Percentiles rank a stretch among this genome's conserved stretches.
Evolutionary conservation across 2,797 vertebrate genomes (phyloP).

Genomic region (Macropodus opercularis): DNA sequence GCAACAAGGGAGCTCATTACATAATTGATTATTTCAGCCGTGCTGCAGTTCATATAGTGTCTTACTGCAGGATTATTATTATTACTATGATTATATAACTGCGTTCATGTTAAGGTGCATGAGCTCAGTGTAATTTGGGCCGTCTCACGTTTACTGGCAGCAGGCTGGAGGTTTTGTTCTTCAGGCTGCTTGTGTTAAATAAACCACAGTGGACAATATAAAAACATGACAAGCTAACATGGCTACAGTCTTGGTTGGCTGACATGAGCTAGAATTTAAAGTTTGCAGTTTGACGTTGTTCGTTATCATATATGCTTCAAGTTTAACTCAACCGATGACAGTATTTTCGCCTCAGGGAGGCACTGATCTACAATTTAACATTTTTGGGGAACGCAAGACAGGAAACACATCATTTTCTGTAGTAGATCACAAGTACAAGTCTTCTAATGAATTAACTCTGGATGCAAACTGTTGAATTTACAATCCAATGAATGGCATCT

Average conservation of each 20-base stretch:
- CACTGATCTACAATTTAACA: not conserved
- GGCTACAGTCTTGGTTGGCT: too few relatives aligned
- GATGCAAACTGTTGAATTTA: slow-evolving; percentile 35
- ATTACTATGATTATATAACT: too few relatives aligned
- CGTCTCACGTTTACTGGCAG: slow-evolving; percentile 14
- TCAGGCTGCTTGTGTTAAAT: slow-evolving; percentile 10
- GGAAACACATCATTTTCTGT: too few relatives aligned
- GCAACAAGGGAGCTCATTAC: slow-evolving; percentile 11
- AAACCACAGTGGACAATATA: not conserved
- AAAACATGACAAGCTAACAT: not conserved
- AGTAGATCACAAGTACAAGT: too few relatives aligned
- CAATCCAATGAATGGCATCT: slow-evolving; percentile 22
- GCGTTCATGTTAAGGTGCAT: slow-evolving; percentile 5
- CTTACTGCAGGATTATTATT: not conserved
- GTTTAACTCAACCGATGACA: slow-evolving; percentile 8
- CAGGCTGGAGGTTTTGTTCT: slow-evolving; percentile 38
- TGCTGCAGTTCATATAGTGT: not conserved
- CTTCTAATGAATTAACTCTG: slow-evolving; percentile 26
- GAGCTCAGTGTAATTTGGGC: not conserved
- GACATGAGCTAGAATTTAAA: too few relatives aligned
- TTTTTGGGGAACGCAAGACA: slow-evolving; percentile 1
- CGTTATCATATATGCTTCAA: too few relatives aligned
- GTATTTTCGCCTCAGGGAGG: slow-evolving; percentile 11
- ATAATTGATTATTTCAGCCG: not conserved
- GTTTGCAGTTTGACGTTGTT: too few relatives aligned